phyloP scores from a whole-genome alignment of 2,113 vertebrate species.

The Xiphophorus maculatus region DNA sequence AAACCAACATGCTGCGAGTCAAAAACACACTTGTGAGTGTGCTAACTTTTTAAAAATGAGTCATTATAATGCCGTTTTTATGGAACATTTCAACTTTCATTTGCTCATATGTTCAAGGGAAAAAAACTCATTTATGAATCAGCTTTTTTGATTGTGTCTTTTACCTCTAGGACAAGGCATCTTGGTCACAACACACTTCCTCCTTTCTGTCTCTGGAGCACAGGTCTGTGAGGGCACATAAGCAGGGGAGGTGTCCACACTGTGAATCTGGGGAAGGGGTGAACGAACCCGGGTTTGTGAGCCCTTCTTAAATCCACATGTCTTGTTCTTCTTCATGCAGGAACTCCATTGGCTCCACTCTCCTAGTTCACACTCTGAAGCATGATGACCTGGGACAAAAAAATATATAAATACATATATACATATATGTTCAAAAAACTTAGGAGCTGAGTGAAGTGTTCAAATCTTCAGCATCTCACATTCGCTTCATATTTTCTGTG shows the following conservation, averaged over 20 bases:
- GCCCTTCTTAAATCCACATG: slow-evolving; percentile 94
- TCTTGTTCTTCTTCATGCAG: slow-evolving; percentile 93
- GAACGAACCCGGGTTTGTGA: slow-evolving; percentile 84
- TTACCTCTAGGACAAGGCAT: slow-evolving; percentile 87
- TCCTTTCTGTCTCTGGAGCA: slow-evolving; percentile 82
- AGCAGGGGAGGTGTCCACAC: slow-evolving; percentile 52
- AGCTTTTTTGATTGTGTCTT: slow-evolving; percentile 8
- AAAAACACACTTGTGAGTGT: slow-evolving; percentile 45
- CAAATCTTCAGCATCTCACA: slow-evolving; percentile 35
- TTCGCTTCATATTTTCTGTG: slow-evolving; percentile 38
- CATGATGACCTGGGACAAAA: slow-evolving; percentile 44
- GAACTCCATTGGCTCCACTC: slow-evolving; percentile 93
- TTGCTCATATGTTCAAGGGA: slow-evolving; percentile 10
- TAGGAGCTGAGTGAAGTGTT: slow-evolving; percentile 22
- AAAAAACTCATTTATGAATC: background rate
- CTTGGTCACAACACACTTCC: slow-evolving; percentile 86
- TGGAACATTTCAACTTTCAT: slow-evolving; percentile 20
- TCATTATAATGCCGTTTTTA: slow-evolving; percentile 21
- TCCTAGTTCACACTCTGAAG: slow-evolving; percentile 91
- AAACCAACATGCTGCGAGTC: slow-evolving; percentile 61
- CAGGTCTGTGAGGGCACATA: slow-evolving; percentile 79
- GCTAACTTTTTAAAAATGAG: slow-evolving; percentile 21
- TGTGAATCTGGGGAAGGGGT: slow-evolving; percentile 81
- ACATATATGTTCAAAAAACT: slow-evolving; percentile 9
- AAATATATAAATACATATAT: background rate